Evolutionary conservation across 2,113 vertebrate genomes (phyloP), one percentile per base, ranked within the genome.

Genomic region (Panthera leo): DNA sequence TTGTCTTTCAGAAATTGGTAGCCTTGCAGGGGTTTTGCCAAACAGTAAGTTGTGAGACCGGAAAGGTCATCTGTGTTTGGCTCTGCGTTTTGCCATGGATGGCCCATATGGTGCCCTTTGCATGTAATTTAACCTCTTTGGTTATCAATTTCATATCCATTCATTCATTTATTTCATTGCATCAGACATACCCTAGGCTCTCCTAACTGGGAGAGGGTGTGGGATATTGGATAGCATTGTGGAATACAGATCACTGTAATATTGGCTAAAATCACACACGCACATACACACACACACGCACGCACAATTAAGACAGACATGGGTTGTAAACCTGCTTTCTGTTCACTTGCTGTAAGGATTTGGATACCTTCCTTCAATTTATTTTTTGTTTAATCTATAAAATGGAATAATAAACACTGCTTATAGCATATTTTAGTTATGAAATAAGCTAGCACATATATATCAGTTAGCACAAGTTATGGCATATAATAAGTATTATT

Each of bases 1-100:
- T 94, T 92, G 48, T 80, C n/a, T 87, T 89, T 85, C 82, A 90
- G 42, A 94, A 89, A 88, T 15, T 25, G 3, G 7, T 94, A 58
- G 29, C 7, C 42, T 91, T 31, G 6, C 39, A 82, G 18, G 53
- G n/a, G 53, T 94, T 91, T 89, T 65, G 7, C n/a, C 48, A 94
- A 45, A 58, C 14, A 48, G 25, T 65, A 70, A 39, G 4, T 36
- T n/a, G 19, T 68, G 31, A 93, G 48, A 87, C 5, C 4, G 31
- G n/a, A 70, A 97, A 87, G 48, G 31, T 42, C 34, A 55, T 58
- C 27, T 18, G 21, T 4, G 5, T 39, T 21, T 3, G 5, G 4
- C 5, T 85, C 91, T 67, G 2, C 18, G 6, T 61, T 91, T 91
- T 73, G 19, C 51, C 13, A 67, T 34, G 36, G 70, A 70, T 29